These are phyloP conservation scores for Falco berigora DNA, from an alignment of 2,797 vertebrate genomes.

Conservation along the genomic window DNA sequence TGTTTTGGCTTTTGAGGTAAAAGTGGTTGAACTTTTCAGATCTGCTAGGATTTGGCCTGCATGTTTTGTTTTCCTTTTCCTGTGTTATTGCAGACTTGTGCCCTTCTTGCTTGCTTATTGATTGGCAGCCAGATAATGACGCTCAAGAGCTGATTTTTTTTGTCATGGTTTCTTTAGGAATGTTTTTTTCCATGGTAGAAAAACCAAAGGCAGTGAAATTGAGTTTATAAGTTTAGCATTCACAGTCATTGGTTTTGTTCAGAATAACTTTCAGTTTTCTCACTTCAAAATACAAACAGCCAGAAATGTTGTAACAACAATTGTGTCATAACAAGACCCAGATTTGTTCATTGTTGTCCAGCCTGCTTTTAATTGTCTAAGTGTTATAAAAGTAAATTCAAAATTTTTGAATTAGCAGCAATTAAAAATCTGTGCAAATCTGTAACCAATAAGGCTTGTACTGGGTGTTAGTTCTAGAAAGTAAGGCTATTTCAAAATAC, in stretches of 20 bases:
- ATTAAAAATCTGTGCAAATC: constrained; percentile 27
- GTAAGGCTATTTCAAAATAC: not conserved
- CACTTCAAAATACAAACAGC: constrained; percentile 29
- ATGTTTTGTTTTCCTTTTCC: constrained; percentile 3
- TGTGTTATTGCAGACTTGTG: constrained; percentile 14
- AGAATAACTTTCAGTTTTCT: constrained; percentile 50
- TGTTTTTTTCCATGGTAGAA: not conserved
- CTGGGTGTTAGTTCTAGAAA: not conserved
- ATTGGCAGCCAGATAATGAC: constrained; percentile 1
- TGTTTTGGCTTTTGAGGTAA: constrained; percentile 5
- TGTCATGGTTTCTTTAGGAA: not conserved
- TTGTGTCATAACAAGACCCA: constrained; percentile 35
- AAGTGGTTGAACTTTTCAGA: not conserved
- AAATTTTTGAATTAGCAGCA: constrained; percentile 31
- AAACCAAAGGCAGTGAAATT: not conserved
- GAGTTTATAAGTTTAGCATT: constrained; percentile 14
- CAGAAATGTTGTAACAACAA: constrained; percentile 11
- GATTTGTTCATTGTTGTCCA: constrained; percentile 18
- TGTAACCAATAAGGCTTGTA: constrained; percentile 32
- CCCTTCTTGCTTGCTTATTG: constrained; percentile 12
- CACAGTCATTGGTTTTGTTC: not conserved
- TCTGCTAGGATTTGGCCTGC: constrained; percentile 2
- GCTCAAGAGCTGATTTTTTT: not conserved
- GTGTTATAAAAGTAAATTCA: constrained; percentile 31
- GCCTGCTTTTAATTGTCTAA: constrained; percentile 47